phyloP scores from a whole-genome alignment of 2,797 vertebrate species.

The Balearica regulorum region DNA sequence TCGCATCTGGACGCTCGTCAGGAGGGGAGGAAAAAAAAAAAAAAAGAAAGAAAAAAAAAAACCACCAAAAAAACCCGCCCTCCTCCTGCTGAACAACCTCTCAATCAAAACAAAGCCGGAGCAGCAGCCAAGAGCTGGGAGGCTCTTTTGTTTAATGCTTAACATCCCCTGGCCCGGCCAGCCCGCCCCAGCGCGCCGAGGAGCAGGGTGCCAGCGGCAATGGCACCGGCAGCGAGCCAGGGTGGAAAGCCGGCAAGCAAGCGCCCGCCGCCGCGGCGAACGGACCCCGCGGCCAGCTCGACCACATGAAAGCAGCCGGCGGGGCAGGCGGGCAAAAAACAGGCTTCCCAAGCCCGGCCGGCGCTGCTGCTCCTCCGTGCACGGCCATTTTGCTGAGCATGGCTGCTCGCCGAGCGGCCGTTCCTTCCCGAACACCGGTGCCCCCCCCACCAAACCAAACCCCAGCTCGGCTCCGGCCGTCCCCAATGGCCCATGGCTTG shows the following conservation, averaged over 20 bases:
- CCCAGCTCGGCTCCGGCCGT: background rate
- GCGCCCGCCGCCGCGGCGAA: accelerated
- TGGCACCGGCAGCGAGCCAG: background rate
- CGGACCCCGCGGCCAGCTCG: background rate
- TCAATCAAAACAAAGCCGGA: slow-evolving; percentile 68
- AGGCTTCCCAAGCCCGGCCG: background rate
- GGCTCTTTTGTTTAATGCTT: slow-evolving; percentile 61
- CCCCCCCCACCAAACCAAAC: background rate
- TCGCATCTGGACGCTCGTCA: slow-evolving; percentile 17
- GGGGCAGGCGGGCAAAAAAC: background rate
- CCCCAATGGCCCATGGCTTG: accelerated
- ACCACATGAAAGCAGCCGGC: accelerated
- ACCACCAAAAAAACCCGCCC: background rate
- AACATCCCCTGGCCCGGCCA: background rate
- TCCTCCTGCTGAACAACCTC: slow-evolving; percentile 50
- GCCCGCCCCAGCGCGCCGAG: background rate
- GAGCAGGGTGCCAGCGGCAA: background rate
- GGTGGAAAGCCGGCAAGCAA: background rate
- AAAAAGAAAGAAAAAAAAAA: background rate
- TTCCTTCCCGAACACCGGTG: background rate
- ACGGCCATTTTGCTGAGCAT: slow-evolving; percentile 29
- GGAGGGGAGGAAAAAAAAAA: background rate
- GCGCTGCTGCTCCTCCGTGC: background rate
- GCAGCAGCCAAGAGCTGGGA: slow-evolving; percentile 48
- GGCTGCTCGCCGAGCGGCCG: accelerated